These are phyloP conservation scores for Cenopis cana DNA, from an alignment of 2,888 invertebrate species.

Conservation along the genomic window DNA sequence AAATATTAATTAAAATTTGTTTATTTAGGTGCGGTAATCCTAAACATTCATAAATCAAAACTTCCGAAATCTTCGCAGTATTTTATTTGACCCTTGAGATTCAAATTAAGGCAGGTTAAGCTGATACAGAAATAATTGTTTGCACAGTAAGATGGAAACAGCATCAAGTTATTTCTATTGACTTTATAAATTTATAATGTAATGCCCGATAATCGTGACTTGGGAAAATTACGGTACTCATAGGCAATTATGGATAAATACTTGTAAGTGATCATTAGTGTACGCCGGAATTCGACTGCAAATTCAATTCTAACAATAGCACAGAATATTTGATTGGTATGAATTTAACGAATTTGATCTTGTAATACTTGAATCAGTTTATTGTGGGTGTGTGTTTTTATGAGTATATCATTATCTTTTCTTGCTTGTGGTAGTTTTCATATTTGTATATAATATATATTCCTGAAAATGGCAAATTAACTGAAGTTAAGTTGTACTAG, in stretches of 20 bases:
- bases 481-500: constrained; percentile 23
- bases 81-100: constrained; percentile 34
- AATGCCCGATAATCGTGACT: constrained; percentile 25
- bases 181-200: constrained; percentile 25
- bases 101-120: constrained; percentile 39
- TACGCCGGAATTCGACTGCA: constrained; percentile 2
- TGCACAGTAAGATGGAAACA: constrained; percentile 1
- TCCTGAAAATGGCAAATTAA: not conserved
- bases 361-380: not conserved
- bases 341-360: not conserved
- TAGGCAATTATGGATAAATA: constrained; percentile 30
- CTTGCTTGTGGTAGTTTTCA: not conserved
- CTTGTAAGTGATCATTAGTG: constrained; percentile 18
- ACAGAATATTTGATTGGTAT: constrained; percentile 3
- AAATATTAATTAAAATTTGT: constrained; percentile 39
- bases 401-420: no score
- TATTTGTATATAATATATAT: no score
- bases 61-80: constrained; percentile 28
- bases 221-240: constrained; percentile 30
- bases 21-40: constrained; percentile 41
- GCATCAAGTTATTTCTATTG: constrained; percentile 14
- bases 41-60: constrained; percentile 40
- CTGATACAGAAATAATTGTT: constrained; percentile 17
- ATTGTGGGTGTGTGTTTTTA: no score
- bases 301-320: constrained; percentile 19